Percentiles rank a stretch among this genome's conserved stretches.
These are phyloP conservation scores for Petrosia ficiformis DNA, from an alignment of 37 sponge, comb jelly and placozoan genomes.

Conservation along the genomic window DNA sequence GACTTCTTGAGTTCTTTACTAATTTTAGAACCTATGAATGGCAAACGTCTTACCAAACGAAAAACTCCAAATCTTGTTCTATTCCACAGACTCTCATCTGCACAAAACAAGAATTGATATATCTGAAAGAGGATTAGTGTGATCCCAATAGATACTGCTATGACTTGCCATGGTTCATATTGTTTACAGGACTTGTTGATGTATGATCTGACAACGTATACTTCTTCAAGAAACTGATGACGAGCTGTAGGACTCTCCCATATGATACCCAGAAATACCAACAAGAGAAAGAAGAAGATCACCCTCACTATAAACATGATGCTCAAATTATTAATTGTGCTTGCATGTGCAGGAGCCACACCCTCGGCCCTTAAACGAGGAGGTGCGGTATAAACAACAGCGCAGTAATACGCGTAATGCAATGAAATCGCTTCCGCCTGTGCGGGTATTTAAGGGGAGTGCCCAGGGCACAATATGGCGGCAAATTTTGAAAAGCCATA, in stretches of 20 bases:
- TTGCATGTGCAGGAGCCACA: too few species aligned
- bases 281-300: too few species aligned
- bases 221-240: not conserved
- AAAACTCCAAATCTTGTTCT: conserved; percentile 56
- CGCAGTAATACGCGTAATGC: too few species aligned
- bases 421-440: too few species aligned
- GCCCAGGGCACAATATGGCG: too few species aligned
- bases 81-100: conserved; percentile 41
- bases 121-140: conserved; percentile 43
- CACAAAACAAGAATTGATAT: conserved; percentile 57
- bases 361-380: too few species aligned
- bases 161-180: conserved; percentile 71
- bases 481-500: too few species aligned
- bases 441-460: too few species aligned
- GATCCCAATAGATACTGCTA: conserved; percentile 26
- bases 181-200: conserved; percentile 29
- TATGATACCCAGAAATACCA: not conserved
- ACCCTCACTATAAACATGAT: too few species aligned
- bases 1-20: conserved; percentile 57
- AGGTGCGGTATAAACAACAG: too few species aligned
- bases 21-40: conserved; percentile 59
- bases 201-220: not conserved
- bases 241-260: not conserved
- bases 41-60: conserved; percentile 28
- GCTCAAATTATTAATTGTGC: too few species aligned